Base-by-base conservation (phyloP, 2,113 vertebrate genomes). In the Ciconia maguari region DNA sequence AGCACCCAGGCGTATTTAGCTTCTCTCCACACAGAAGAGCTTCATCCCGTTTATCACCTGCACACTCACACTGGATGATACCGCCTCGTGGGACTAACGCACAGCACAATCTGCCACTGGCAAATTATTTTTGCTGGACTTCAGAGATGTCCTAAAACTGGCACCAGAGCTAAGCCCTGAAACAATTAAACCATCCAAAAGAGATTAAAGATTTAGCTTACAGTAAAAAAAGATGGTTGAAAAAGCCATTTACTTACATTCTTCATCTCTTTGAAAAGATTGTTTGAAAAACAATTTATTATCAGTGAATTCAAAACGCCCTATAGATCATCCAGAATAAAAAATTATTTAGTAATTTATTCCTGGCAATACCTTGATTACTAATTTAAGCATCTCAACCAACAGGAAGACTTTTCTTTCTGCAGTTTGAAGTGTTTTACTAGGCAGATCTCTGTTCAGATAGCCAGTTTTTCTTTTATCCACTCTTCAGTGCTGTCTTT, bases 41-140 rank as follows among this genome's bases (percentile, higher is more conserved):
- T n/a, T 94, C n/a, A 46, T 32, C 52, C 71, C 6, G 3, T 74
- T 87, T 81, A 62, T 62, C 51, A 74, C 27, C 64, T 29, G 49
- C 75, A 51, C 1, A 0, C 24, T 72, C 52, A 7, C 0, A 0
- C 36, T 21, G 42, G 38, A 26, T 0, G 1, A 60, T 0, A 64
- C 20, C 1, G 0, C 17, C n/a, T 78, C 7, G 0, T 12, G 21
- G 54, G 24, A 74, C 41, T 61, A 64, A 32, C 2, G 6, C 44
- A 72, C 13, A 77, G 49, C 49, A 81, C 4, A 0, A 34, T 25
- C 61, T 75, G 42, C 34, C 68, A 26, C 32, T 7, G 66, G 14
- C 21, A 69, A 52, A 9, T 51, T 54, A 32, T 30, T 87, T 93
- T 60, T 87, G 36, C 14, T 60, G 74, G 44, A 68, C 29, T 82